Evolutionary conservation across 2,888 invertebrate genomes (phyloP).

Genomic region (Lacanobia oleracea): DNA sequence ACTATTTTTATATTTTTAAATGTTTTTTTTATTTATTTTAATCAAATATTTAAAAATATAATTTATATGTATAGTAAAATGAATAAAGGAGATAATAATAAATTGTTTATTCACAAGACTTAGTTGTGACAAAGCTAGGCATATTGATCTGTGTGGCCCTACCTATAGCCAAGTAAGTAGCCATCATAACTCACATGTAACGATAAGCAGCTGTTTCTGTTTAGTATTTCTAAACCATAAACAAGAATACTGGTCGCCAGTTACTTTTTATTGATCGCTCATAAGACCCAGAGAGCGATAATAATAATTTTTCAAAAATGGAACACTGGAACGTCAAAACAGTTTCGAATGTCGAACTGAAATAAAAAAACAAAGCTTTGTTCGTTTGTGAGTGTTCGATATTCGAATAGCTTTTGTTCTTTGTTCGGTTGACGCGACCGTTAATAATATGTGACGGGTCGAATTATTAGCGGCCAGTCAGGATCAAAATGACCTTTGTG

Average conservation of each 20-base stretch:
- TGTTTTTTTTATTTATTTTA: too few species aligned
- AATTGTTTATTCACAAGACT: too few species aligned
- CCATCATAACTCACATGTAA: slow-evolving; percentile 31
- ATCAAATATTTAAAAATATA: too few species aligned
- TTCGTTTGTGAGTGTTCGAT: slow-evolving; percentile 76
- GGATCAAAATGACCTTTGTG: slow-evolving; percentile 46
- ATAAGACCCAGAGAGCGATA: slow-evolving; percentile 51
- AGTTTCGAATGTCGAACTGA: slow-evolving; percentile 77
- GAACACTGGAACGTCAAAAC: slow-evolving; percentile 77
- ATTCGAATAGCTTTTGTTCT: slow-evolving; percentile 84
- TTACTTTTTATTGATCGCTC: slow-evolving; percentile 50
- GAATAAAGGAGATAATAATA: too few species aligned
- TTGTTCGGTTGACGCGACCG: slow-evolving; percentile 78
- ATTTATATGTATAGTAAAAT: too few species aligned
- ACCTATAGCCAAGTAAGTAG: not conserved
- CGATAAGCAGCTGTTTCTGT: slow-evolving; percentile 47
- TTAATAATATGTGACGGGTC: slow-evolving; percentile 71
- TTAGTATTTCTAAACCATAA: slow-evolving; percentile 31
- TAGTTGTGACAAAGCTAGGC: not conserved
- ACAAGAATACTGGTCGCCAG: slow-evolving; percentile 39
- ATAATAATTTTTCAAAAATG: slow-evolving; percentile 67
- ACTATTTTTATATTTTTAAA: too few species aligned
- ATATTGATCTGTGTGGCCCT: not conserved
- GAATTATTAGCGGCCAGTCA: slow-evolving; percentile 55
- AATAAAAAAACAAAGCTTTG: slow-evolving; percentile 73